phyloP scores from a whole-genome alignment of 1,140 invertebrate species.

The Bicyclus anynana region DNA sequence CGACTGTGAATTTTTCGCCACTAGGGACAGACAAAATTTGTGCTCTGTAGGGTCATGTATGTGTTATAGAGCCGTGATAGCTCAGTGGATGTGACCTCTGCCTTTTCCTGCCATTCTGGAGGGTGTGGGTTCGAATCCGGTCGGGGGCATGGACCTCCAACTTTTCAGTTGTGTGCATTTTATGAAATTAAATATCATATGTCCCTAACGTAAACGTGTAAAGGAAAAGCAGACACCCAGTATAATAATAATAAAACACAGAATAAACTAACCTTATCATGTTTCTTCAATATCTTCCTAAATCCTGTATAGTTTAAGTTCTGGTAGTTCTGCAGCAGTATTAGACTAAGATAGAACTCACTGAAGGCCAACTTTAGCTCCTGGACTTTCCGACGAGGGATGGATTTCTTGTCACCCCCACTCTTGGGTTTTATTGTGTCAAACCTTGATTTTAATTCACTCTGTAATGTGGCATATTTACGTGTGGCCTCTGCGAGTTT shows the following conservation, averaged over 20 bases:
- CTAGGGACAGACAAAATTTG: too few species aligned
- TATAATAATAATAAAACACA: not conserved
- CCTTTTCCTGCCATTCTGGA: too few species aligned
- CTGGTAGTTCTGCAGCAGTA: constrained; percentile 93
- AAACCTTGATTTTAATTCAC: constrained; percentile 88
- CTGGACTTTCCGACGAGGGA: constrained; percentile 89
- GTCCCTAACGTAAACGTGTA: too few species aligned
- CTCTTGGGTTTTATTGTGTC: constrained; percentile 81
- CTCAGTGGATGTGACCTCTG: too few species aligned
- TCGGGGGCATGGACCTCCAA: too few species aligned
- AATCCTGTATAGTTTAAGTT: constrained; percentile 99
- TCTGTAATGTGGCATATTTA: constrained; percentile 94
- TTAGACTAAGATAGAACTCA: constrained; percentile 98
- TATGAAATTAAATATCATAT: too few species aligned
- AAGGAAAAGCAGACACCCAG: too few species aligned
- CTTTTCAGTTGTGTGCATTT: too few species aligned
- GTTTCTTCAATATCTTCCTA: constrained; percentile 99
- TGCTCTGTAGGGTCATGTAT: too few species aligned
- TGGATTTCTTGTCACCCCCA: constrained; percentile 78
- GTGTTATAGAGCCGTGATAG: too few species aligned
- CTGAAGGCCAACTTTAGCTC: constrained; percentile 99
- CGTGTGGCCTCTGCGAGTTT: constrained; percentile 97
- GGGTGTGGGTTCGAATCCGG: too few species aligned
- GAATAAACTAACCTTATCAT: constrained; percentile 91
- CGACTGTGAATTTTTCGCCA: too few species aligned